Evolutionary conservation across 92 coral and sea anemone genomes (phyloP).

Genomic region (Actinostola sp.): DNA sequence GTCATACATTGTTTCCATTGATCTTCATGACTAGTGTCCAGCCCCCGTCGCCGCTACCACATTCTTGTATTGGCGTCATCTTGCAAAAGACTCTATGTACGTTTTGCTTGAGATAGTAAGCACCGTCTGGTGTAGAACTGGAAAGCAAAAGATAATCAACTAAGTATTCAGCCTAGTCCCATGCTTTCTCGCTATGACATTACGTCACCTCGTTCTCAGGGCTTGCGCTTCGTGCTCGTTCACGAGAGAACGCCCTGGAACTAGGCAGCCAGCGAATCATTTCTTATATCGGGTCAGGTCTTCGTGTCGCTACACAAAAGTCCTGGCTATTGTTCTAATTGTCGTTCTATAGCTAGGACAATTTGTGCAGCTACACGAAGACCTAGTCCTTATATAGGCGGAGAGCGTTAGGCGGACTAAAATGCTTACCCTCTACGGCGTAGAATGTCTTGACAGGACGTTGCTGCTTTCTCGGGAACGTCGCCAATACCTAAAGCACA

Average conservation of each 20-base stretch:
- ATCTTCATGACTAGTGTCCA: slow-evolving; percentile 86
- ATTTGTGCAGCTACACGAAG: no score
- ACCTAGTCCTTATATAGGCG: background rate
- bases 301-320: no score
- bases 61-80: slow-evolving; percentile 64
- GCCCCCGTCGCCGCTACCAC: slow-evolving; percentile 68
- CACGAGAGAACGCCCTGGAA: no score
- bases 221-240: no score
- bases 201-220: no score
- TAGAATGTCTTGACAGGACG: background rate
- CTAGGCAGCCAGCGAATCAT: no score
- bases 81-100: slow-evolving; percentile 45
- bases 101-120: slow-evolving; percentile 25
- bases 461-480: slow-evolving; percentile 33
- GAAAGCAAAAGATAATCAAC: background rate
- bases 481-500: slow-evolving; percentile 19
- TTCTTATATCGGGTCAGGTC: no score
- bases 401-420: no score
- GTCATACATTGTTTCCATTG: slow-evolving; percentile 57
- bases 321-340: no score
- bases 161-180: background rate
- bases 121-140: slow-evolving; percentile 23
- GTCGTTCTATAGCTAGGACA: no score
- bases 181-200: no score
- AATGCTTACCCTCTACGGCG: slow-evolving; percentile 19